A percentile compares a stretch with the other conserved stretches of the same genome.
phyloP scores from a whole-genome alignment of 2,113 vertebrate genomes.

The Corythoichthys intestinalis region DNA sequence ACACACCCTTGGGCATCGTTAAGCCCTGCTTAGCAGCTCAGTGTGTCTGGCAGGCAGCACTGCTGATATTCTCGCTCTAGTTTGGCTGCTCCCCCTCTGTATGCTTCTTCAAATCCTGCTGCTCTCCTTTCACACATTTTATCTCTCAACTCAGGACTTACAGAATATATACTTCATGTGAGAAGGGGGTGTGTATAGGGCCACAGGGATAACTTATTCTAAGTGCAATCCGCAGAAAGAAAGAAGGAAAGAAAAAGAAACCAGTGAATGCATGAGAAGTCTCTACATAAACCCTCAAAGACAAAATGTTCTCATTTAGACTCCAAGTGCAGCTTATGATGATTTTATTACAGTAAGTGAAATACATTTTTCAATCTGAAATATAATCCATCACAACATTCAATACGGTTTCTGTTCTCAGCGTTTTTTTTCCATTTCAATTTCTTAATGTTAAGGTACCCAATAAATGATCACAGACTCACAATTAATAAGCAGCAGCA shows the following conservation, averaged over 20 bases:
- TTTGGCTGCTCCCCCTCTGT: slow-evolving; percentile 63
- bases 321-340: neutral
- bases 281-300: slow-evolving; percentile 19
- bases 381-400: neutral
- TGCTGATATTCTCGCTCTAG: slow-evolving; percentile 65
- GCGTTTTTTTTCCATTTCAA: neutral
- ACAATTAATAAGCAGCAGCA: neutral
- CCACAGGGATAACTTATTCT: slow-evolving; percentile 31
- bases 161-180: slow-evolving; percentile 45
- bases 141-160: slow-evolving; percentile 56
- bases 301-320: slow-evolving; percentile 22
- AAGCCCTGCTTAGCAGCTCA: slow-evolving; percentile 72
- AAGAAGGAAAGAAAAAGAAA: neutral
- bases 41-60: slow-evolving; percentile 63
- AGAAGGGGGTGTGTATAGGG: slow-evolving; percentile 17
- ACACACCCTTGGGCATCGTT: slow-evolving; percentile 66
- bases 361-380: neutral
- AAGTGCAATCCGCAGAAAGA: slow-evolving; percentile 19
- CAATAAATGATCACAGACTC: neutral
- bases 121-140: slow-evolving; percentile 65
- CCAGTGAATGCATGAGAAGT: slow-evolving; percentile 19
- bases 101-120: slow-evolving; percentile 65
- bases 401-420: neutral
- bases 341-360: neutral
- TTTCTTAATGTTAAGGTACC: neutral